These are phyloP conservation scores for Philhelius pedissequus DNA, from an alignment of 2,888 invertebrate species.

Conservation along the genomic window DNA sequence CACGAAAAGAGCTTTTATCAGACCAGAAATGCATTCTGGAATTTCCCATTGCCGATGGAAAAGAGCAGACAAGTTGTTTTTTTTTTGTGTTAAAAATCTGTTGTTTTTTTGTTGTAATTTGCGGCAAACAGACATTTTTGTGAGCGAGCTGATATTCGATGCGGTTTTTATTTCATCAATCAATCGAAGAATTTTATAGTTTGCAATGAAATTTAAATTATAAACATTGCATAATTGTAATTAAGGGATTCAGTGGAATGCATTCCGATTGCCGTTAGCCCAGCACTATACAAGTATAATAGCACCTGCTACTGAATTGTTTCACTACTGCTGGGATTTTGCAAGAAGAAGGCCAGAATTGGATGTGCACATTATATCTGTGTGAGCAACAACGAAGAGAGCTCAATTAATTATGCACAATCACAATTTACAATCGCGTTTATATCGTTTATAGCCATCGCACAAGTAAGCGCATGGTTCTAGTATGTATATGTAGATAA, in stretches of 20 bases:
- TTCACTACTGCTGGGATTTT: background rate
- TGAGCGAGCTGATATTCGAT: slow-evolving; percentile 7
- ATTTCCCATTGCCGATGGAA: slow-evolving; percentile 51
- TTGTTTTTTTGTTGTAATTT: background rate
- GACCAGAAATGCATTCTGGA: slow-evolving; percentile 43
- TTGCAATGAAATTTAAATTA: slow-evolving; percentile 65
- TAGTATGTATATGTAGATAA: slow-evolving; percentile 47
- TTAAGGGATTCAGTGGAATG: slow-evolving; percentile 46
- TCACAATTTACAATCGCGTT: slow-evolving; percentile 17
- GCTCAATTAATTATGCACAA: slow-evolving; percentile 55
- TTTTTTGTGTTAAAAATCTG: background rate
- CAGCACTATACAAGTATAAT: background rate
- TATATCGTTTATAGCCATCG: slow-evolving; percentile 11
- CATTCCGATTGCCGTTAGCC: slow-evolving; percentile 6
- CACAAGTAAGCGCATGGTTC: background rate
- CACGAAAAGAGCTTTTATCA: slow-evolving; percentile 17
- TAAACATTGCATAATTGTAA: slow-evolving; percentile 62
- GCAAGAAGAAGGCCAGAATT: background rate
- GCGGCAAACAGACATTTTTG: slow-evolving; percentile 30
- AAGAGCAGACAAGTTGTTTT: slow-evolving; percentile 19
- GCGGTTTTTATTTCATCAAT: slow-evolving; percentile 67
- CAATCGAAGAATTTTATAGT: slow-evolving; percentile 68
- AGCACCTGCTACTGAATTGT: background rate
- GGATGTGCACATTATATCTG: too few relatives aligned
- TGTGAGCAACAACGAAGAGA: background rate